Evolutionary conservation across 2,888 invertebrate species (phyloP).

Genomic region (Lasioglossum pauxillum): DNA sequence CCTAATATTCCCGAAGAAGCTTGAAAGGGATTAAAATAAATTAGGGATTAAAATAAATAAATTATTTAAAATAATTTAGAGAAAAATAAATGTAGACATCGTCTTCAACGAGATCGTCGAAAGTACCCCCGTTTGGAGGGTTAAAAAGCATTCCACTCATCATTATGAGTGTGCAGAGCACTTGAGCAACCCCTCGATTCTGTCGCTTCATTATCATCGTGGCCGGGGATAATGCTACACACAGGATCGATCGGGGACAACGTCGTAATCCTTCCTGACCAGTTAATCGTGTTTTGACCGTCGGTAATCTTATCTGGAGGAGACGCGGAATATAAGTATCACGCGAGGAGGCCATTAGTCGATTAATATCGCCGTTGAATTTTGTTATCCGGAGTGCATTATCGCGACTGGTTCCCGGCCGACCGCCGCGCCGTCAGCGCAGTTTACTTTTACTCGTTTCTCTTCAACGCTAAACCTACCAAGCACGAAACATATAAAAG

Average conservation of each 20-base stretch:
- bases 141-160: slow-evolving; percentile 6
- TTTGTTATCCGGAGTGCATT: slow-evolving; percentile 61
- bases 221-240: neutral
- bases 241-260: slow-evolving; percentile 25
- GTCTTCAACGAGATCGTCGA: neutral
- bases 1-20: no score
- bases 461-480: slow-evolving; percentile 32
- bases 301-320: slow-evolving; percentile 42
- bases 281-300: slow-evolving; percentile 47
- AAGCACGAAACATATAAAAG: neutral
- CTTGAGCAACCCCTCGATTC: neutral
- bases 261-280: slow-evolving; percentile 40
- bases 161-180: neutral
- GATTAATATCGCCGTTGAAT: slow-evolving; percentile 58
- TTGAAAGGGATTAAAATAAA: neutral
- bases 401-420: slow-evolving; percentile 41
- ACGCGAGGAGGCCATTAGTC: slow-evolving; percentile 58
- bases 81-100: slow-evolving; percentile 6
- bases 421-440: slow-evolving; percentile 27
- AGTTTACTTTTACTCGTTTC: slow-evolving; percentile 50
- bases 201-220: neutral
- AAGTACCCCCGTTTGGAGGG: neutral
- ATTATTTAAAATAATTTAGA: no score
- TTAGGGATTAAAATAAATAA: no score
- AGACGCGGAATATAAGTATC: slow-evolving; percentile 47